phyloP scores from a whole-genome alignment of 1,140 invertebrate species.

The Mizuhopecten yessoensis region DNA sequence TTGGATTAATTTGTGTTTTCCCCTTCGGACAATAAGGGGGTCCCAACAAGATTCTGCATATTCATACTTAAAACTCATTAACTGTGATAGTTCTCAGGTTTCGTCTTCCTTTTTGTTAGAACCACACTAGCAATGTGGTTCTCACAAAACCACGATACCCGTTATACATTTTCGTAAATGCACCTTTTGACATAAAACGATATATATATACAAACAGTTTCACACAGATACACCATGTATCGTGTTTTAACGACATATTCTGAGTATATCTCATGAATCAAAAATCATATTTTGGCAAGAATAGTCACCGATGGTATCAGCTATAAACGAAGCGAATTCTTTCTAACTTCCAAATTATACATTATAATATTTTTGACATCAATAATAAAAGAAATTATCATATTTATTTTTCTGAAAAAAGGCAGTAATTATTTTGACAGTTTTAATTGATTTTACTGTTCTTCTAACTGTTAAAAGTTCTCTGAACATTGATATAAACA shows the following conservation, averaged over 20 bases:
- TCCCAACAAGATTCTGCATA: too few relatives aligned
- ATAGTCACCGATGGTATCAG: background rate
- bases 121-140: background rate
- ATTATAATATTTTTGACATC: background rate
- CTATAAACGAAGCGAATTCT: background rate
- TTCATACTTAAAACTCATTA: background rate
- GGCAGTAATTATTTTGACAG: background rate
- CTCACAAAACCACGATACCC: background rate
- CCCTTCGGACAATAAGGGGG: too few relatives aligned
- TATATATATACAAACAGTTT: background rate
- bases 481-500: background rate
- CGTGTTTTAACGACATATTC: background rate
- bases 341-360: background rate
- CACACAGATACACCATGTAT: background rate
- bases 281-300: background rate
- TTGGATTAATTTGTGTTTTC: too few relatives aligned
- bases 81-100: background rate
- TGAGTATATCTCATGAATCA: background rate
- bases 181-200: constrained; percentile 25
- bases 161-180: background rate
- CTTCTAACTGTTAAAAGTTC: background rate
- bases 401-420: background rate
- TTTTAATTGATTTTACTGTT: background rate
- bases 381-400: constrained; percentile 28
- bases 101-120: background rate